Percentiles rank a stretch among this genome's conserved stretches.
Conservation (phyloP, 2,113 vertebrate genomes). For the Meles meles region DNA sequence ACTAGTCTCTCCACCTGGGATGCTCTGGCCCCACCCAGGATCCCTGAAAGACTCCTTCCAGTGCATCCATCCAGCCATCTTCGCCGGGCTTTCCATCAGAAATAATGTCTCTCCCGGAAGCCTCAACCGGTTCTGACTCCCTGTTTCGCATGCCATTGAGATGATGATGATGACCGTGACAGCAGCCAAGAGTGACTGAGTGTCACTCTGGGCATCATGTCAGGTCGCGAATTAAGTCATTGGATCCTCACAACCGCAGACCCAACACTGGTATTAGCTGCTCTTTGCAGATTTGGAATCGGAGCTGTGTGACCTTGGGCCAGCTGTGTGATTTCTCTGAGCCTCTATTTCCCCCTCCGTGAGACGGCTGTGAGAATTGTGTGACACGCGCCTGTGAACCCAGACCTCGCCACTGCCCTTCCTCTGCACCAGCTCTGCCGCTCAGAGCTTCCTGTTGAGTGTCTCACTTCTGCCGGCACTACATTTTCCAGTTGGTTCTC, state of each 20-base stretch:
- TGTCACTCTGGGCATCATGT: not conserved
- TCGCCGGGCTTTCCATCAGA: not conserved
- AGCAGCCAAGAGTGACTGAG: not conserved
- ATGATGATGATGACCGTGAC: not conserved
- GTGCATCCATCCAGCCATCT: not conserved
- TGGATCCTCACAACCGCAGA: not conserved
- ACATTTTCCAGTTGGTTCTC: not conserved
- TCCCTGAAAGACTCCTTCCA: not conserved
- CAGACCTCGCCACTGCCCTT: not conserved
- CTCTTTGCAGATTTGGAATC: not conserved
- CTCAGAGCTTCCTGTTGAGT: conserved; percentile 19
- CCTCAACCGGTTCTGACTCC: not conserved
- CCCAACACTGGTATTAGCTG: not conserved
- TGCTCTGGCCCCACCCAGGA: not conserved
- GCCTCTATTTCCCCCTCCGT: not conserved
- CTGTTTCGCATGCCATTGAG: not conserved
- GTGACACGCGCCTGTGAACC: not conserved
- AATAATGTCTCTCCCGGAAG: not conserved
- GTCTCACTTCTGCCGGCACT: not conserved
- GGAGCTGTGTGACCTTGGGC: not conserved
- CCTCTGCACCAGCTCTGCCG: not conserved
- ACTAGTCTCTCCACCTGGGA: not conserved
- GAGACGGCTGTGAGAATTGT: not conserved
- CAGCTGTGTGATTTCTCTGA: not conserved
- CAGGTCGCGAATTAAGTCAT: not conserved